Evolutionary conservation across 1,140 invertebrate species (phyloP), one percentile per base, ranked within the genome.

Genomic region (Aporrectodea caliginosa): DNA sequence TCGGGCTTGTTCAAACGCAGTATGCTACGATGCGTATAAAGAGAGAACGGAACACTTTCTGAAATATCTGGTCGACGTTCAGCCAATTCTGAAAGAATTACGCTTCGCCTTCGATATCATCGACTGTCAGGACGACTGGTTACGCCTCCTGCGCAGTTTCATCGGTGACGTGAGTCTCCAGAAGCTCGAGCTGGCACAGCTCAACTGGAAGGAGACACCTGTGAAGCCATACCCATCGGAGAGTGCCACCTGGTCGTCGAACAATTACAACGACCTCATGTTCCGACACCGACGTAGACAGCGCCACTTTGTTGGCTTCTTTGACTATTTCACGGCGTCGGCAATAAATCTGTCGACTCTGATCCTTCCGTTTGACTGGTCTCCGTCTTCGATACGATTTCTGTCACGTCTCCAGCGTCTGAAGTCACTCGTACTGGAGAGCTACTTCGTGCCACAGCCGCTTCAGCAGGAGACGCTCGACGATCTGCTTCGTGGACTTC

Each of bases 191-290:
- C 83, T 84, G 80, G 84, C 83, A 2, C 78, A 84, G 29, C 80
- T 88, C 32, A 86, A 87, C 81, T 88, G 86, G 86, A 87, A 86
- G 69, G 85, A 86, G 72, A 87, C 85, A 12, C 85, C 87, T 1
- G 78, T 83, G 14, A 82, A 83, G 70, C 84, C 86, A 35, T 85
- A 85, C 72, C 84, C 84, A 84, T 71, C 80, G 0, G 84, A 84
- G 22, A 74, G 34, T 29, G 68, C 30, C 77, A 81, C 80, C 0
- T 81, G 80, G 80, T 78, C 80, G 27, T 43, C 76, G 27, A 69
- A 43, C 71, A 78, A 84, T 74, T 81, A 76, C 69, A 69, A 80
- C 0, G 84, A 85, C 69, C 82, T 84, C 1, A 82, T 86, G 71
- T 76, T 58, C 33, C 83, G 81, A 34, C 83, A 84, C 73, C 78